These are phyloP conservation scores for Etheostoma perlongum DNA, from an alignment of 2,797 vertebrate species.

Conservation along the genomic window DNA sequence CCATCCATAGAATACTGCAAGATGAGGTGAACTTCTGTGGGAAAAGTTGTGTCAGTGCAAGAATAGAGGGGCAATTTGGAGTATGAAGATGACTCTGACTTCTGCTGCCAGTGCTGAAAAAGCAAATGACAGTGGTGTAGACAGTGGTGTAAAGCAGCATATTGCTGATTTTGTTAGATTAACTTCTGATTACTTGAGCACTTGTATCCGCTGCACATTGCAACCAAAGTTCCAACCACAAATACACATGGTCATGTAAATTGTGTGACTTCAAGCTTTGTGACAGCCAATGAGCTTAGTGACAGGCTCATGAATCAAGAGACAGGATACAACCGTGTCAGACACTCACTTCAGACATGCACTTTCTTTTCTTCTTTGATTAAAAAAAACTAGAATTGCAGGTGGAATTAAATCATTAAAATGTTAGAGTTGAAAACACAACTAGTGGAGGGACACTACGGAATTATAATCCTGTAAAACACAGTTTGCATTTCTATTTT, in stretches of 20 bases:
- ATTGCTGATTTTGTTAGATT: slow-evolving; percentile 41
- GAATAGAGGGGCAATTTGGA: neutral
- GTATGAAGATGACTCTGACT: neutral
- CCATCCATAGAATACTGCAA: neutral
- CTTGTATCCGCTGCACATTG: slow-evolving; percentile 30
- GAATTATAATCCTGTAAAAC: neutral
- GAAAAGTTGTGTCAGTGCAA: neutral
- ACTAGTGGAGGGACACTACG: neutral
- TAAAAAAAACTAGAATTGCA: neutral
- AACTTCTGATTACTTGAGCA: slow-evolving; percentile 32
- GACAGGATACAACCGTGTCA: slow-evolving; percentile 28
- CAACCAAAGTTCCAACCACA: slow-evolving; percentile 40
- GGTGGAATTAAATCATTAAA: neutral
- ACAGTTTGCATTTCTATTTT: neutral
- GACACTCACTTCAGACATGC: slow-evolving; percentile 37
- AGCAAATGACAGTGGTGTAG: slow-evolving; percentile 11
- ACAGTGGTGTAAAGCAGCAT: slow-evolving; percentile 26
- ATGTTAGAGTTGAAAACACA: neutral
- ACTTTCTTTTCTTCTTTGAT: neutral
- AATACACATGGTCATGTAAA: slow-evolving; percentile 42
- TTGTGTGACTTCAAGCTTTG: slow-evolving; percentile 43
- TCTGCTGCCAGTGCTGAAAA: neutral
- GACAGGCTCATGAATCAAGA: slow-evolving; percentile 46
- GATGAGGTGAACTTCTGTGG: neutral
- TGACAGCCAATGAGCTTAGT: slow-evolving; percentile 39